phyloP scores from a whole-genome alignment of 1,140 invertebrate genomes.

The Drosophila mauritiana region DNA sequence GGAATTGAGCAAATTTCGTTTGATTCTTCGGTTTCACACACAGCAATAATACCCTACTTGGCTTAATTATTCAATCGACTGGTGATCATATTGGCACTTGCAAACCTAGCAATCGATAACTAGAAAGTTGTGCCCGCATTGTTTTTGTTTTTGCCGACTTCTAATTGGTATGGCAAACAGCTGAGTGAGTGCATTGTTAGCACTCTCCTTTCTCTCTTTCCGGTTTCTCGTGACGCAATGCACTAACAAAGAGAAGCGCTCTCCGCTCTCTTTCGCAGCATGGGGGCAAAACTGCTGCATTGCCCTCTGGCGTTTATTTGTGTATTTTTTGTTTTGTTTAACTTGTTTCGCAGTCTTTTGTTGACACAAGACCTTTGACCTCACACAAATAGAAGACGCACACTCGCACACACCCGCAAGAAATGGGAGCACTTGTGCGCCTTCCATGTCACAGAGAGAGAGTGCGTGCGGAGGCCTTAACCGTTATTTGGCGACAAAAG shows the following conservation, averaged over 20 bases:
- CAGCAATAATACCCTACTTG: slow-evolving; percentile 24
- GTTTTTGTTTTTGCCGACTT: slow-evolving; percentile 3
- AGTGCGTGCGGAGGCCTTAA: slow-evolving; percentile 27
- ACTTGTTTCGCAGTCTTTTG: slow-evolving; percentile 47
- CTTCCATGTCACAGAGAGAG: neutral
- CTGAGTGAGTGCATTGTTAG: slow-evolving; percentile 14
- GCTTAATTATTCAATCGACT: slow-evolving; percentile 16
- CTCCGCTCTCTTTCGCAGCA: slow-evolving; percentile 13
- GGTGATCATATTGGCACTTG: slow-evolving; percentile 26
- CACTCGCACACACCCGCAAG: neutral
- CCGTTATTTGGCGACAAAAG: slow-evolving; percentile 27
- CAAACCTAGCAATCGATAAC: slow-evolving; percentile 31
- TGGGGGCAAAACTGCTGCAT: slow-evolving; percentile 55
- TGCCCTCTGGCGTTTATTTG: slow-evolving; percentile 42
- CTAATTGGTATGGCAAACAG: slow-evolving; percentile 46
- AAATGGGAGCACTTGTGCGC: neutral
- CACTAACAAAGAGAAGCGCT: slow-evolving; percentile 43
- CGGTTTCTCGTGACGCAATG: slow-evolving; percentile 19
- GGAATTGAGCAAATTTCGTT: slow-evolving; percentile 45
- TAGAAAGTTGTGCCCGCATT: slow-evolving; percentile 25
- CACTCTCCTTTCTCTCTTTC: slow-evolving; percentile 10
- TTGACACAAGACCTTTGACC: slow-evolving; percentile 67
- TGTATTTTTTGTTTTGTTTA: slow-evolving; percentile 31
- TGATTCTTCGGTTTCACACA: slow-evolving; percentile 24
- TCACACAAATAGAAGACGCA: slow-evolving; percentile 35